Evolutionary conservation across 2,113 vertebrate species (phyloP), one percentile per base, ranked within the genome.

Genomic region (Hippotragus niger): DNA sequence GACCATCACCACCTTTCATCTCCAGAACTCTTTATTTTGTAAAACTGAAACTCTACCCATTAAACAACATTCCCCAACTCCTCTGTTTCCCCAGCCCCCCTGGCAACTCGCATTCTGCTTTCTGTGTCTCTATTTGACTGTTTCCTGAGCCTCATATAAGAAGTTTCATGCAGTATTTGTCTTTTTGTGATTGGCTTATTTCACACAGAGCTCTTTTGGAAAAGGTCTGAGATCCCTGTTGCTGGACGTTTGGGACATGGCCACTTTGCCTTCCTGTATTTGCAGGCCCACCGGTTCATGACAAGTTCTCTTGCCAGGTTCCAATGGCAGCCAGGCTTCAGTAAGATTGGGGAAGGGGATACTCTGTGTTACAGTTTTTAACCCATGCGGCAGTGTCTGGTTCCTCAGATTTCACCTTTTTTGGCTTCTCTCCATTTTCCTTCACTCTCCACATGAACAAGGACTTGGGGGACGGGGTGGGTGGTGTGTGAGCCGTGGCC

Each of bases 371-470:
- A 16, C 43, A 62, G 67, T 57, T 94, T 47, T 78, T 97, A 89
- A 88, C 92, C 95, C 96, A 76, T 90, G 17, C 13, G 13, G 83
- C 55, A 21, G 14, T 3, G 23, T 33, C 82, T 94, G 96, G 10
- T 9, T 52, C 31, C 93, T 95, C 36, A 9, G 23, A 21, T 92
- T 97, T 96, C 58, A 86, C 92, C 67, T 91, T 82, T 47, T 74
- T 58, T 6, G 85, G 13, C 25, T 85, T 1, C 7, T 36, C 53
- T 94, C 96, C 19, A 14, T 85, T 94, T 95, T 93, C 27, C 29
- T 97, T 67, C 47, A 82, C 55, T 97, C 97, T 97, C 93, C 6
- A 4, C 62, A 60, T 71, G 78, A 93, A 91, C n/a, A 81, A 92
- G n/a, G 36, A 31, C 50, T 94, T 89, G 33, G 52, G 82, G 36